Evolutionary conservation across 2,888 invertebrate genomes (phyloP).

Genomic region (Eurytoma adleriae): DNA sequence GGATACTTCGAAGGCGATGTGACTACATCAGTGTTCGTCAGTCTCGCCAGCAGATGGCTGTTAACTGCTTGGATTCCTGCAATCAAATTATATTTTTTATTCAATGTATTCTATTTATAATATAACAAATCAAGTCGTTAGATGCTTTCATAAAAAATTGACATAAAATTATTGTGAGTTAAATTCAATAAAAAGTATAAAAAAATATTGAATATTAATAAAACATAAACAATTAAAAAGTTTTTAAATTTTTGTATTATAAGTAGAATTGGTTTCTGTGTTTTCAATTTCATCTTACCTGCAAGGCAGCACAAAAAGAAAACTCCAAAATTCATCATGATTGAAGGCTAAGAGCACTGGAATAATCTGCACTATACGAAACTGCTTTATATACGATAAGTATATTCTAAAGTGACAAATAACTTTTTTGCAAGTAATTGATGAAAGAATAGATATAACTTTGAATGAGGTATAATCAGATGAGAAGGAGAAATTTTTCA

Average conservation of each 20-base stretch:
- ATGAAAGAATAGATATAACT: neutral
- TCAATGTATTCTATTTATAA: neutral
- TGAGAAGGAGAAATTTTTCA: too few species aligned
- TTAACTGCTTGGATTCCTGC: neutral
- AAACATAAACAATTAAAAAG: too few species aligned
- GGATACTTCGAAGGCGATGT: neutral
- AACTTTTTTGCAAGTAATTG: too few species aligned
- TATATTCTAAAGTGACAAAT: too few species aligned
- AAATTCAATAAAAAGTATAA: neutral
- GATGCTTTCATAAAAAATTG: too few species aligned
- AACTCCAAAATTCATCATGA: neutral
- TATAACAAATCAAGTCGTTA: too few species aligned
- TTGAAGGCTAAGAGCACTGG: neutral
- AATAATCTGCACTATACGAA: neutral
- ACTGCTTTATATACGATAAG: neutral
- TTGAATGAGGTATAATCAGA: neutral
- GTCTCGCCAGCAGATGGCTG: neutral
- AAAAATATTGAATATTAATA: neutral
- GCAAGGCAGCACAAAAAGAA: slow-evolving; percentile 21
- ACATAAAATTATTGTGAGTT: neutral
- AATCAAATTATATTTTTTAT: neutral
- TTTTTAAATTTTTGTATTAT: too few species aligned
- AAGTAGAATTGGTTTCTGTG: too few species aligned
- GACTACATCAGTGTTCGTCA: neutral
- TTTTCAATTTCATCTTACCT: slow-evolving; percentile 12